phyloP scores from a whole-genome alignment of 2,797 vertebrate genomes.

The Tokudaia muenninki region DNA sequence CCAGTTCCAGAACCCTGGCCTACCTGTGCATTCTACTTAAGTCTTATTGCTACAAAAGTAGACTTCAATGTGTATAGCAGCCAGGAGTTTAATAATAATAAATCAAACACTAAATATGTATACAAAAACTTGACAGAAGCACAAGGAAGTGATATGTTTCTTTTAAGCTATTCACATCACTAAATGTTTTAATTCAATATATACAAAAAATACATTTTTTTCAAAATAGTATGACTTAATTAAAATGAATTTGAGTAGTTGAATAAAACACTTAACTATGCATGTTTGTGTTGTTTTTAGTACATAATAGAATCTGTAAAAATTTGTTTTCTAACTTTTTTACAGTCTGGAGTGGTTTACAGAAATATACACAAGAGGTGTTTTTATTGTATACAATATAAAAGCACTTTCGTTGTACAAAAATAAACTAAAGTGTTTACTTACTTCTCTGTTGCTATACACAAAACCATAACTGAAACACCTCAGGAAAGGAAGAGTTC shows the following conservation, averaged over 20 bases:
- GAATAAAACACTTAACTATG: slow-evolving; percentile 35
- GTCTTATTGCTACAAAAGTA: neutral
- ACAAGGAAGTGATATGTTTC: neutral
- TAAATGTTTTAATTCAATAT: slow-evolving; percentile 30
- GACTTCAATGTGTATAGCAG: neutral
- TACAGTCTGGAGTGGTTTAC: neutral
- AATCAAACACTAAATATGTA: neutral
- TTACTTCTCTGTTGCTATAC: neutral
- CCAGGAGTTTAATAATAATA: neutral
- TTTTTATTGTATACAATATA: slow-evolving; percentile 4
- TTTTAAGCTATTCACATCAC: neutral
- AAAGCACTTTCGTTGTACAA: neutral
- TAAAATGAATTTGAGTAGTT: neutral
- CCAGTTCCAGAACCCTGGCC: neutral
- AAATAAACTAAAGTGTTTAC: neutral
- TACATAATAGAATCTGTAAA: neutral
- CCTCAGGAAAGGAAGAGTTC: neutral
- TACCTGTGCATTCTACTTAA: neutral
- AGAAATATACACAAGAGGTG: neutral
- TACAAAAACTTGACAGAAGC: neutral
- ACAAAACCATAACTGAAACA: neutral
- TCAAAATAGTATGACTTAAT: slow-evolving; percentile 33
- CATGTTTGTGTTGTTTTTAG: neutral
- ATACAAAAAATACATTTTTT: neutral
- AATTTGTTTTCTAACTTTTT: neutral